phyloP scores from a whole-genome alignment of 2,113 vertebrate genomes.

The Theristicus caerulescens region DNA sequence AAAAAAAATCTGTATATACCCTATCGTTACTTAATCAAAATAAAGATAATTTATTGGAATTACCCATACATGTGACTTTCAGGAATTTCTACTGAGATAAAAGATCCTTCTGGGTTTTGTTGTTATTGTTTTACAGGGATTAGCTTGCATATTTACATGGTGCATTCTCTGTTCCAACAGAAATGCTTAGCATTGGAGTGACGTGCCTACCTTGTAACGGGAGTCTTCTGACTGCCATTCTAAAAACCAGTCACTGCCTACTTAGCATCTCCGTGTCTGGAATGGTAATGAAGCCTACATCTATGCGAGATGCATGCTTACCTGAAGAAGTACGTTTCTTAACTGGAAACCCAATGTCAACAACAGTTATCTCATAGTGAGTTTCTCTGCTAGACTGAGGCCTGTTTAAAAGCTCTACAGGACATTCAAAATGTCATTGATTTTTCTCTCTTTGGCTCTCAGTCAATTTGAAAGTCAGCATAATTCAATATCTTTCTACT shows the following conservation, averaged over 20 bases:
- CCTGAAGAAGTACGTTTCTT: not conserved
- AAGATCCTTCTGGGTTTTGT: not conserved
- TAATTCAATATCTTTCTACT: slow-evolving; percentile 59
- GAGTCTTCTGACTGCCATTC: not conserved
- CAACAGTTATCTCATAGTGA: not conserved
- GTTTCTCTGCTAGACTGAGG: not conserved
- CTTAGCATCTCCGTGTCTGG: not conserved
- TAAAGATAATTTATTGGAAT: not conserved
- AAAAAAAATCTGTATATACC: not conserved
- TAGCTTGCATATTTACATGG: not conserved
- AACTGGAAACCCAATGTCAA: slow-evolving; percentile 1
- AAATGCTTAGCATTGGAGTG: not conserved
- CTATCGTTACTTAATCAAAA: not conserved
- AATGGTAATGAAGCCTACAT: not conserved
- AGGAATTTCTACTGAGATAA: not conserved
- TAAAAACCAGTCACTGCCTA: not conserved
- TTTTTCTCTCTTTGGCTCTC: slow-evolving; percentile 48
- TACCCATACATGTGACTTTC: not conserved
- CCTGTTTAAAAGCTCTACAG: slow-evolving; percentile 32
- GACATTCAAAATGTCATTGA: slow-evolving; percentile 58
- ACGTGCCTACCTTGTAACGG: not conserved
- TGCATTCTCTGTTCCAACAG: not conserved
- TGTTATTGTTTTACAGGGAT: not conserved
- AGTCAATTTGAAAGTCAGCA: slow-evolving; percentile 45
- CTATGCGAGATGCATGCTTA: not conserved